phyloP scores from a whole-genome alignment of 64 coral and sea anemone genomes.

The Dendrophyllia cribrosa region DNA sequence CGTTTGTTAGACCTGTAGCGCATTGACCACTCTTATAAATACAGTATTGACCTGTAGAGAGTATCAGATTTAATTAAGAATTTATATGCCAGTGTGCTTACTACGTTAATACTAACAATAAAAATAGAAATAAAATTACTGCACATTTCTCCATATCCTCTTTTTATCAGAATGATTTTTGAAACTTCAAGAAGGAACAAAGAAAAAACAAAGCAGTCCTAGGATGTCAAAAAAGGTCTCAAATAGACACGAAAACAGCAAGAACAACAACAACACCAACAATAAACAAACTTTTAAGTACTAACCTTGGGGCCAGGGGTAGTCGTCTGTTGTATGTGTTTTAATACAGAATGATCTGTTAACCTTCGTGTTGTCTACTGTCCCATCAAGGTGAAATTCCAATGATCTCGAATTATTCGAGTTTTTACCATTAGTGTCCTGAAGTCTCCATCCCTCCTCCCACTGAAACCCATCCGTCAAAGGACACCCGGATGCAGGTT shows the following conservation, averaged over 20 bases:
- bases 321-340: background rate
- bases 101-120: too few relatives aligned
- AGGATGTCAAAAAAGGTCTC: too few relatives aligned
- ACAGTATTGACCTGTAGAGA: slow-evolving; percentile 54
- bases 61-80: too few relatives aligned
- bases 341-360: slow-evolving; percentile 46
- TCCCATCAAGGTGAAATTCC: slow-evolving; percentile 21
- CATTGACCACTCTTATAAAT: slow-evolving; percentile 52
- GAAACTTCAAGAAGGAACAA: too few relatives aligned
- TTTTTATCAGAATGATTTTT: too few relatives aligned
- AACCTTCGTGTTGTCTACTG: background rate
- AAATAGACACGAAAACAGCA: too few relatives aligned
- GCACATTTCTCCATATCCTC: too few relatives aligned
- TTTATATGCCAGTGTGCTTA: too few relatives aligned
- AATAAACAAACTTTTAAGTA: background rate
- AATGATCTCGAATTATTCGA: background rate
- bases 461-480: slow-evolving; percentile 1
- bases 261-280: too few relatives aligned
- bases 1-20: background rate
- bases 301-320: slow-evolving; percentile 36
- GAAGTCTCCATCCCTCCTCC: slow-evolving; percentile 39
- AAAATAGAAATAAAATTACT: too few relatives aligned
- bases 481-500: slow-evolving; percentile 28
- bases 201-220: too few relatives aligned
- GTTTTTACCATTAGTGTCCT: slow-evolving; percentile 16